These are phyloP conservation scores for Pangasius sanitwongsei DNA, from an alignment of 2,797 vertebrate species.

Conservation along the genomic window DNA sequence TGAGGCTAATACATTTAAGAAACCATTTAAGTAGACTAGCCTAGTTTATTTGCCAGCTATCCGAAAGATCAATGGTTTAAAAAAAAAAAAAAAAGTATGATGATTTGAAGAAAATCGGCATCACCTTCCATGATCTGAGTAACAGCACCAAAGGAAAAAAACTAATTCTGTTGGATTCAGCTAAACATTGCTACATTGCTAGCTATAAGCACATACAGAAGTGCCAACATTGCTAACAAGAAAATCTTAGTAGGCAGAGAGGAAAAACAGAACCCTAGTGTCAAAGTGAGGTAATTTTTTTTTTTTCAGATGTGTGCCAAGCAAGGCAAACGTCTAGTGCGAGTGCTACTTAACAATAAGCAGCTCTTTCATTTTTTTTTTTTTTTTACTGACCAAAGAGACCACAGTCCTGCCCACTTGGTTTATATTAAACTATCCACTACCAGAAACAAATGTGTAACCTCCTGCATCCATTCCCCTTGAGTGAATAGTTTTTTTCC, in stretches of 20 bases:
- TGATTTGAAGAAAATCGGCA: neutral
- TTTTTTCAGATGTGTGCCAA: neutral
- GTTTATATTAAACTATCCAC: neutral
- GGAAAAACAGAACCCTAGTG: neutral
- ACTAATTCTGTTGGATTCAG: neutral
- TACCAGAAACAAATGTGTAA: neutral
- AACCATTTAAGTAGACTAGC: neutral
- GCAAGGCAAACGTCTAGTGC: neutral
- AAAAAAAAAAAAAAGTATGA: neutral
- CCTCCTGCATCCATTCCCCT: neutral
- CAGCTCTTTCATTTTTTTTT: neutral
- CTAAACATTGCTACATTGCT: too few species aligned
- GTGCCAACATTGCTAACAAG: neutral
- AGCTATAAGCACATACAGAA: neutral
- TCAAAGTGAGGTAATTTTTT: neutral
- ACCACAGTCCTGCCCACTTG: neutral
- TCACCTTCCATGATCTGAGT: neutral
- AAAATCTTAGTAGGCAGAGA: neutral
- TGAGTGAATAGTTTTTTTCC: too few species aligned
- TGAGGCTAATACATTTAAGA: neutral
- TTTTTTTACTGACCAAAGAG: constrained; percentile 9
- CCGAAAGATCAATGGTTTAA: neutral
- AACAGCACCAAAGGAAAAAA: neutral
- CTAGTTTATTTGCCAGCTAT: neutral
- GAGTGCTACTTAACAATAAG: neutral